Conservation (phyloP, 2,797 vertebrate species). For the Tokudaia muenninki region DNA sequence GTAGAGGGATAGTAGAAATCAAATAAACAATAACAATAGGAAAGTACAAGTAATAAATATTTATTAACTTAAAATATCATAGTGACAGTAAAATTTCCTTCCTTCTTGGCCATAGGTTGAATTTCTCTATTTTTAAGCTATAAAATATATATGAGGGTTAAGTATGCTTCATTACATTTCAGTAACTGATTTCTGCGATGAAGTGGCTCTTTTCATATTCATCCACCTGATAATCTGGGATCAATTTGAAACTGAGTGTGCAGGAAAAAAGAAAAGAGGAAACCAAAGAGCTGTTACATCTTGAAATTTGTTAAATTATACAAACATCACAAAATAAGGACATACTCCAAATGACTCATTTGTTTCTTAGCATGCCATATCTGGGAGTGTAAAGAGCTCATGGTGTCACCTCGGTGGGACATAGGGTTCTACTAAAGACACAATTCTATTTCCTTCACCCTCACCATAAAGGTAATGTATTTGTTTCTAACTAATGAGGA, state of each 20-base stretch:
- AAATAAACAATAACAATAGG: not conserved
- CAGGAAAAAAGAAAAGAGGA: conserved; percentile 43
- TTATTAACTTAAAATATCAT: conserved; percentile 15
- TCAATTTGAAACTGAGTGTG: conserved; percentile 50
- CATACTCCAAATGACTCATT: conserved; percentile 73
- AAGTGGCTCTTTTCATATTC: not conserved
- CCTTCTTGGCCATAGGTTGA: not conserved
- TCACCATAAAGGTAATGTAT: conserved; percentile 84
- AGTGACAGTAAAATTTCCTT: not conserved
- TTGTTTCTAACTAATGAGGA: conserved; percentile 88
- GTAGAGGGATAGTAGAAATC: not conserved
- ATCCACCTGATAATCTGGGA: conserved; percentile 45
- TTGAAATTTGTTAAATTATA: conserved; percentile 23
- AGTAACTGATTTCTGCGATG: not conserved
- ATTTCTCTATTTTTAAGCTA: conserved; percentile 24
- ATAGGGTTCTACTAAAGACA: conserved; percentile 84
- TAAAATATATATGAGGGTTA: not conserved
- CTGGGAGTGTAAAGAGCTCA: conserved; percentile 80
- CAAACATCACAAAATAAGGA: no score
- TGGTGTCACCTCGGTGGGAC: conserved; percentile 82
- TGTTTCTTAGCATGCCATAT: conserved; percentile 74
- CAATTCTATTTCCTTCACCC: conserved; percentile 81
- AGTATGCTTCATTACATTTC: conserved; percentile 11
- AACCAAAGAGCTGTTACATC: conserved; percentile 32
- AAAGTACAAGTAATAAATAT: conserved; percentile 18